These are phyloP conservation scores for Myrmecobius fasciatus DNA, from an alignment of 2,113 vertebrate species.

Conservation along the genomic window DNA sequence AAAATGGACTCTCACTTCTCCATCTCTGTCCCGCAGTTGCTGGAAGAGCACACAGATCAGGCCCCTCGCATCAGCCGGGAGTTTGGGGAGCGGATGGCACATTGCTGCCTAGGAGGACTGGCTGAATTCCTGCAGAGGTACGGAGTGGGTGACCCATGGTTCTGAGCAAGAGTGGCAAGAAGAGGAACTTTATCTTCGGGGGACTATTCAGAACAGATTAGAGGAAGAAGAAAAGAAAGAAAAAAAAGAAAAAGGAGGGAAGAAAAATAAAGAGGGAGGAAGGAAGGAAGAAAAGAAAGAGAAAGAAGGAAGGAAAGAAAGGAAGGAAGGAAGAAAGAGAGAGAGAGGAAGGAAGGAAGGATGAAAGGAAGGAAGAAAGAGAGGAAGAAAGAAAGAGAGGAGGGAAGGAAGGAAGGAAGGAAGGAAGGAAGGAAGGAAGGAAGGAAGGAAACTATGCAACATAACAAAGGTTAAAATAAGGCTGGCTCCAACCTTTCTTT, in stretches of 20 bases:
- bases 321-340: too few relatives aligned
- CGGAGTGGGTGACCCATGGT: accelerated
- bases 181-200: background rate
- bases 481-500: background rate
- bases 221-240: background rate
- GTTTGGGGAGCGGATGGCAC: constrained; percentile 89
- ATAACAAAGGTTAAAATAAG: background rate
- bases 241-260: background rate
- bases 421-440: too few relatives aligned
- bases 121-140: constrained; percentile 94
- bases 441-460: background rate
- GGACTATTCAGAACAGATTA: too few relatives aligned
- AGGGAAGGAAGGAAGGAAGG: too few relatives aligned
- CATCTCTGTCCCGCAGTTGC: constrained; percentile 82
- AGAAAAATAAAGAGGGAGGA: too few relatives aligned
- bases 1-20: background rate
- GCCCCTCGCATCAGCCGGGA: constrained; percentile 89
- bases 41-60: constrained; percentile 90
- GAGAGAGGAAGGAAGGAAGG: too few relatives aligned
- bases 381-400: too few relatives aligned
- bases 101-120: constrained; percentile 90
- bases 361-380: too few relatives aligned
- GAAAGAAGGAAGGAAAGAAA: too few relatives aligned
- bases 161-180: background rate
- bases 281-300: too few relatives aligned